Evolutionary conservation across 2,888 invertebrate genomes (phyloP).

Genomic region (Orgyia antiqua): DNA sequence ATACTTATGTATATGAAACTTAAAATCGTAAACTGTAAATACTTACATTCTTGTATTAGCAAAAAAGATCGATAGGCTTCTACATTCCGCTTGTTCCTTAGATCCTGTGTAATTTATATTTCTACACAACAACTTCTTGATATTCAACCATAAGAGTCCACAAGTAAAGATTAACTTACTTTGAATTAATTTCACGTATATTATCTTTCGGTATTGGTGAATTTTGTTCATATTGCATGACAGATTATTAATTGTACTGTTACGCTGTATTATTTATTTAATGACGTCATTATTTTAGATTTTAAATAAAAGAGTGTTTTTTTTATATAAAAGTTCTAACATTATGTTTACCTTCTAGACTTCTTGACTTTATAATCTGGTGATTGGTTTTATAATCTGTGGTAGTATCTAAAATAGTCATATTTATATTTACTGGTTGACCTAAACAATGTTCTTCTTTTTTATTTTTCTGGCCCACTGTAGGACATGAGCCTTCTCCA

Average conservation of each 20-base stretch:
- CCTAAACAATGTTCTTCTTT: too few species aligned
- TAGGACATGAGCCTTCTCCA: too few species aligned
- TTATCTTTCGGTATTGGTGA: constrained; percentile 4
- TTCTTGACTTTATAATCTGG: too few species aligned
- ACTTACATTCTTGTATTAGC: constrained; percentile 22
- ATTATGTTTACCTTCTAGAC: too few species aligned
- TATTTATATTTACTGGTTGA: too few species aligned
- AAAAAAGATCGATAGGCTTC: constrained; percentile 49
- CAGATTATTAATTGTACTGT: constrained; percentile 27
- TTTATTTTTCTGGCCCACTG: too few species aligned
- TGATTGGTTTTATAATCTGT: too few species aligned
- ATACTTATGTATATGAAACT: too few species aligned
- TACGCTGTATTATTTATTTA: constrained; percentile 13
- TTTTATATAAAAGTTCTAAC: too few species aligned
- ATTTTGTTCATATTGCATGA: constrained; percentile 21
- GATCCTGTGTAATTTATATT: constrained; percentile 46
- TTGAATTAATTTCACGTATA: constrained; percentile 3
- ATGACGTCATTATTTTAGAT: constrained; percentile 19
- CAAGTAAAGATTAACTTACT: constrained; percentile 7
- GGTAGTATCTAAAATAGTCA: too few species aligned
- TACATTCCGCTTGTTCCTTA: constrained; percentile 46
- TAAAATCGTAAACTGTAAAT: constrained; percentile 30
- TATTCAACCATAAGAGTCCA: constrained; percentile 2
- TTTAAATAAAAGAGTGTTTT: background rate
- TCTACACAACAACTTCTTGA: constrained; percentile 11